phyloP scores from a whole-genome alignment of 2,113 vertebrate species.

The Dermatemys mawii region DNA sequence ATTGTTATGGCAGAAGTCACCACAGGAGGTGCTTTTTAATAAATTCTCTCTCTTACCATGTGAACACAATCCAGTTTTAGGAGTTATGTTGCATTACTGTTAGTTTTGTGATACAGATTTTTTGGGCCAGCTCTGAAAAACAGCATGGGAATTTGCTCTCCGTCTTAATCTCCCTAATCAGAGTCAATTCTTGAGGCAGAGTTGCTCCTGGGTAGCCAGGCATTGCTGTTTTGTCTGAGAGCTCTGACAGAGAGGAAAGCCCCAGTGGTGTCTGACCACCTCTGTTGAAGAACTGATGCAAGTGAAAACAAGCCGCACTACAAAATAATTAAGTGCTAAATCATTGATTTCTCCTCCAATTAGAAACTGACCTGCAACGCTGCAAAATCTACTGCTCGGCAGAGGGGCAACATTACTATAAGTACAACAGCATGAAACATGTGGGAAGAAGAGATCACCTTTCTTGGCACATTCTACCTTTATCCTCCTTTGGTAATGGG shows the following conservation, averaged over 20 bases:
- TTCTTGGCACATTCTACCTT: no score
- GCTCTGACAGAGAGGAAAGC: not conserved
- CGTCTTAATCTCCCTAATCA: not conserved
- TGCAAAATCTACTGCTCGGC: no score
- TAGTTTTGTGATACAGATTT: not conserved
- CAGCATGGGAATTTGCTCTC: not conserved
- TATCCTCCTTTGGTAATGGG: no score
- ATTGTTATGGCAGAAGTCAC: not conserved
- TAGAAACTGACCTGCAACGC: not conserved
- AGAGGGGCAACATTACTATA: no score
- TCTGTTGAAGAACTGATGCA: not conserved
- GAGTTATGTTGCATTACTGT: not conserved
- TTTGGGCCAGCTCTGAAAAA: not conserved
- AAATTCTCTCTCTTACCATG: not conserved
- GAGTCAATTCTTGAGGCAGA: not conserved
- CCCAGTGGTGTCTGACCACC: not conserved
- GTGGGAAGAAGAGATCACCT: no score
- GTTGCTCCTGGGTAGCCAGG: not conserved
- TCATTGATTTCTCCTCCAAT: not conserved
- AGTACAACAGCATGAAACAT: no score
- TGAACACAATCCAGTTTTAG: not conserved
- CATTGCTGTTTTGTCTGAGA: not conserved
- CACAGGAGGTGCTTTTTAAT: not conserved
- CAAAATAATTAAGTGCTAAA: not conserved
- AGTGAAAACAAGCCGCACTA: not conserved